Conservation (phyloP, 2,113 vertebrate species). For the Megalops atlanticus region DNA sequence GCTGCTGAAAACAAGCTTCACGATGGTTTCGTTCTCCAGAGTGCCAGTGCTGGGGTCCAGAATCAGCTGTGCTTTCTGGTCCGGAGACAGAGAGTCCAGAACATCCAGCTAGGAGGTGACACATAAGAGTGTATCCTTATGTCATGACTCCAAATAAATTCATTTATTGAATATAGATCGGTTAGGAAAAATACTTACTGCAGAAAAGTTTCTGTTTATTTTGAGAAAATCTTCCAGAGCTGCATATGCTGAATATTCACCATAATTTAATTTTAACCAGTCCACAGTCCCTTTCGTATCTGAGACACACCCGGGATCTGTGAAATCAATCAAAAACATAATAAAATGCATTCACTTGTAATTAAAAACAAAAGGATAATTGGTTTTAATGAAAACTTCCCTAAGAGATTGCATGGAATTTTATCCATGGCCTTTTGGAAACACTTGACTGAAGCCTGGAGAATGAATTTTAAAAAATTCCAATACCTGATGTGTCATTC, state of each 20-base stretch:
- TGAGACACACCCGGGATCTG: conserved; percentile 41
- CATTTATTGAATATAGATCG: background rate
- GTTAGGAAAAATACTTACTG: conserved; percentile 37
- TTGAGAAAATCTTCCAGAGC: conserved; percentile 28
- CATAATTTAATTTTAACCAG: conserved; percentile 41
- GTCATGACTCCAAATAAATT: no score
- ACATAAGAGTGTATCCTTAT: no score
- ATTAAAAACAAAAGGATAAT: no score
- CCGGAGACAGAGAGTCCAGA: conserved; percentile 19
- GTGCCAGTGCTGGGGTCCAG: conserved; percentile 9
- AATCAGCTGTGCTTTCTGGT: conserved; percentile 34
- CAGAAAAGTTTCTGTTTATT: conserved; percentile 37
- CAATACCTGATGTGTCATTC: conserved; percentile 40
- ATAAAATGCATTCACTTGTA: background rate
- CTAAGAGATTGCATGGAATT: no score
- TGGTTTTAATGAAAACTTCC: background rate
- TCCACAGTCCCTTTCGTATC: conserved; percentile 27
- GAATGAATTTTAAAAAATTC: no score
- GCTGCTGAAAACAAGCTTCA: conserved; percentile 25
- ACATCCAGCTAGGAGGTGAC: conserved; percentile 3
- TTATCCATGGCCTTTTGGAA: no score
- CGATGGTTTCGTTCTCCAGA: conserved; percentile 14
- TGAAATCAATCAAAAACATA: background rate
- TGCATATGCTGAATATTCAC: conserved; percentile 30
- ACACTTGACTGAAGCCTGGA: no score